A percentile compares a stretch with the other conserved stretches of the same genome.
These are phyloP conservation scores for Meloidogyne chitwoodi DNA, from an alignment of 1,140 invertebrate genomes.

Conservation along the genomic window DNA sequence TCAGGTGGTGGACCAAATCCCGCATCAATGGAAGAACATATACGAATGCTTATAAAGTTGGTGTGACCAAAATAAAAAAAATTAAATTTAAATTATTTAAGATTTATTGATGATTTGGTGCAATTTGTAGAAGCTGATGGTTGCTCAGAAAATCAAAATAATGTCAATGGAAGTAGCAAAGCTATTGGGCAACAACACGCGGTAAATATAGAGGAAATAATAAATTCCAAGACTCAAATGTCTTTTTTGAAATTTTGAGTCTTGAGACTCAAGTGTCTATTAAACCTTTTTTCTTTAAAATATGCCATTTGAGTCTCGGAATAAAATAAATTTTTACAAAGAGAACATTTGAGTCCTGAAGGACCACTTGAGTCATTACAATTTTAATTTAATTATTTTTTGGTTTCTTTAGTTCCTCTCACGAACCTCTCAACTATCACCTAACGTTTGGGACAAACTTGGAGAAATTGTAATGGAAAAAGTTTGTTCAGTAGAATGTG, in stretches of 20 bases:
- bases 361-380: too few species aligned
- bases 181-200: conserved; percentile 35
- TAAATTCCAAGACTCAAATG: neutral
- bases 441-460: conserved; percentile 56
- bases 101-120: conserved; percentile 57
- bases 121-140: conserved; percentile 8
- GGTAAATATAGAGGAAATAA: neutral
- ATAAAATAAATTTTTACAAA: conserved; percentile 1
- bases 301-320: neutral
- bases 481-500: conserved; percentile 48
- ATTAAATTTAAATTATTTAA: conserved; percentile 4
- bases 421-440: conserved; percentile 42
- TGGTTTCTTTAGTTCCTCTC: conserved; percentile 47
- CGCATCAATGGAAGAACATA: conserved; percentile 57
- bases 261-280: too few species aligned
- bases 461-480: conserved; percentile 57
- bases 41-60: conserved; percentile 54
- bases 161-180: conserved; percentile 37
- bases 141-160: conserved; percentile 36
- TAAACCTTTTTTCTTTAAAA: too few species aligned
- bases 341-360: conserved; percentile 30
- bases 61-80: neutral
- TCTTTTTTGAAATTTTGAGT: neutral
- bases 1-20: conserved; percentile 23
- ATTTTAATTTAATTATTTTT: too few species aligned